Evolutionary conservation across 37 sponge, comb jelly and placozoan genomes (phyloP).

Genomic region (Bolinopsis microptera): DNA sequence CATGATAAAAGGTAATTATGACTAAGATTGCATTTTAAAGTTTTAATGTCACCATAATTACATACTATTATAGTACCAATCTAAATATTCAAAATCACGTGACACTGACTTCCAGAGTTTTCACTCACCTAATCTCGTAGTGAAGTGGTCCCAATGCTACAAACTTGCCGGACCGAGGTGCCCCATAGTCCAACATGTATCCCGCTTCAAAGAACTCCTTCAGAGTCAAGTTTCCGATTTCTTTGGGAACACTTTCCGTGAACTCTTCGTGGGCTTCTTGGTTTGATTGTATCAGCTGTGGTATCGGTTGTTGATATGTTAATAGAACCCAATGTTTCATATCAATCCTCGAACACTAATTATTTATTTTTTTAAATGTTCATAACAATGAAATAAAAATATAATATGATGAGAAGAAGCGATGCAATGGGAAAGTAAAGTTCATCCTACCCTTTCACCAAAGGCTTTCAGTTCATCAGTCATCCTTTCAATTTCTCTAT

Average conservation of each 20-base stretch:
- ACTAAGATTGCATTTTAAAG: too few relatives aligned
- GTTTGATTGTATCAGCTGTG: slow-evolving; percentile 15
- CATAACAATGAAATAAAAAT: neutral
- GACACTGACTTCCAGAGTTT: too few relatives aligned
- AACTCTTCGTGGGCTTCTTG: slow-evolving; percentile 4
- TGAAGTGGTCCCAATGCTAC: neutral
- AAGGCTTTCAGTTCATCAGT: neutral
- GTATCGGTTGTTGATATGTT: neutral
- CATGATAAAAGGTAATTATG: too few relatives aligned
- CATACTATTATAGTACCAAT: too few relatives aligned
- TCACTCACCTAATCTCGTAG: slow-evolving; percentile 3
- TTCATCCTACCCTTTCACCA: slow-evolving; percentile 44
- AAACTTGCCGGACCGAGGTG: neutral
- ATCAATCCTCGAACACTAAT: neutral
- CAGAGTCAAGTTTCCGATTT: slow-evolving; percentile 51
- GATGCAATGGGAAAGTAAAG: too few relatives aligned
- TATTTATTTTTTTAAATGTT: neutral
- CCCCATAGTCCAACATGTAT: slow-evolving; percentile 13
- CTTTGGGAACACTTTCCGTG: neutral
- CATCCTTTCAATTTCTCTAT: slow-evolving; percentile 35
- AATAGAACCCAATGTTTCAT: neutral
- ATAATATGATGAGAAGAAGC: too few relatives aligned
- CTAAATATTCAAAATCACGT: too few relatives aligned
- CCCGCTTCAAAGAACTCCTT: slow-evolving; percentile 52
- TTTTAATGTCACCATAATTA: too few relatives aligned